Evolutionary conservation across 2,888 invertebrate genomes (phyloP), one percentile per base, ranked within the genome.

Genomic region (Drosophila borborema): DNA sequence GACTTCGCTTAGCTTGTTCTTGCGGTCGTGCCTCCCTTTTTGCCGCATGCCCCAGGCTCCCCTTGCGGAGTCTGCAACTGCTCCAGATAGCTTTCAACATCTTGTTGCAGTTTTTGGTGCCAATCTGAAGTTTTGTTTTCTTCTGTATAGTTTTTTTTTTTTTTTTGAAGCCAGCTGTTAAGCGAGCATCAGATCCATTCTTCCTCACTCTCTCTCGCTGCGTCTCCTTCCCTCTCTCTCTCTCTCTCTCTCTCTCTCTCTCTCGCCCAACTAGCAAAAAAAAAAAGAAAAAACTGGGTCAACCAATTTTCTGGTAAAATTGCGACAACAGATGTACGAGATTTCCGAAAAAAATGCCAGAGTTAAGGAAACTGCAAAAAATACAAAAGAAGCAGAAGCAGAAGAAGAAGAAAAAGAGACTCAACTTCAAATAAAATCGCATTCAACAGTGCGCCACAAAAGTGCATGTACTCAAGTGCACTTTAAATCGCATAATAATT

Each of bases 401-500:
- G 82, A 79, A 74, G 78, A 20, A 49, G 40, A 83, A 88, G 75
- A 79, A 72, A 85, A 73, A 60, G n/a, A 70, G 72, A 49, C 46
- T 38, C 70, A 51, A 36, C 62, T 49, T 58, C 38, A 74, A 78
- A 79, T 76, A 72, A 82, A 79, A 85, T 80, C 49, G 86, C 86
- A 88, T 77, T 58, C 53, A 61, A 77, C 80, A 80, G 86, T 85
- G 83, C 64, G 85, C 68, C 49, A 65, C 43, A 72, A 64, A 76
- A 79, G 81, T 81, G 74, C 69, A 74, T 64, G 64, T 23, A 64
- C 65, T 64, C 31, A 56, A 87, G 82, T 85, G 88, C 88, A 89
- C 86, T 84, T 88, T 90, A 80, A 85, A 90, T 89, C 85, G 90
- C 85, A 90, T 86, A 84, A 89, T 90, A 86, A 86, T 86, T 86